Base-by-base conservation (phyloP, 2,113 vertebrate species). In the Brevimyrus niger region DNA sequence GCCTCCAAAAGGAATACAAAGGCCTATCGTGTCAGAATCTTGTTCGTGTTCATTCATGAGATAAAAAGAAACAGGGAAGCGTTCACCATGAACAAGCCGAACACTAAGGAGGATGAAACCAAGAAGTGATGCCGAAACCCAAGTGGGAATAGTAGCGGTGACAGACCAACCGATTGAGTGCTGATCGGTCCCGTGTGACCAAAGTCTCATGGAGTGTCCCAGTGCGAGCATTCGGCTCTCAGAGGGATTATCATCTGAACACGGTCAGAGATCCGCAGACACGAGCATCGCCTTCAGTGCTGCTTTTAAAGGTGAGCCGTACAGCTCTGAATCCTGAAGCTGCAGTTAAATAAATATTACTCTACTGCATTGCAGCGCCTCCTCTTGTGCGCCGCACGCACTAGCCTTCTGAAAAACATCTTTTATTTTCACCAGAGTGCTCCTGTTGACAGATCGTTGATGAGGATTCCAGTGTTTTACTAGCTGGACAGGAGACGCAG, bases 401-500 rank as follows among this genome's bases (percentile, higher is more conserved):
- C 87, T 21, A 17, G 47, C 19, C 42, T 83, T 61, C 87, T 69
- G n/a, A 58, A 51, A 27, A 4, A 42, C 19, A 27, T n/a, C 31
- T 87, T 87, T 65, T 46, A 80, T 87, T 42, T 58, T 50, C 35
- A 31, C 27, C 53, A 50, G 65, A 38, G 82, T 27, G 27, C 44
- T 89, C 50, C 53, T 87, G 89, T 87, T 89, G 61, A 91, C 85
- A 65, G 38, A 88, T 58, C 86, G 51, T 90, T 90, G 89, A 87
- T 90, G 86, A 90, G 35, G 89, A 76, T 87, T 46, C 15, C 85
- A 51, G 50, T 55, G 50, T 55, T 87, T 85, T 61, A 19, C 88
- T 85, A 44, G 58, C 84, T 42, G 87, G 65, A 73, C 35, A 87
- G 61, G 76, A 76, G 15, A 23, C 21, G 44, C 82, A 84, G 44